Evolutionary conservation across 2,888 invertebrate genomes (phyloP).

Genomic region (Microctonus aethiopoides): DNA sequence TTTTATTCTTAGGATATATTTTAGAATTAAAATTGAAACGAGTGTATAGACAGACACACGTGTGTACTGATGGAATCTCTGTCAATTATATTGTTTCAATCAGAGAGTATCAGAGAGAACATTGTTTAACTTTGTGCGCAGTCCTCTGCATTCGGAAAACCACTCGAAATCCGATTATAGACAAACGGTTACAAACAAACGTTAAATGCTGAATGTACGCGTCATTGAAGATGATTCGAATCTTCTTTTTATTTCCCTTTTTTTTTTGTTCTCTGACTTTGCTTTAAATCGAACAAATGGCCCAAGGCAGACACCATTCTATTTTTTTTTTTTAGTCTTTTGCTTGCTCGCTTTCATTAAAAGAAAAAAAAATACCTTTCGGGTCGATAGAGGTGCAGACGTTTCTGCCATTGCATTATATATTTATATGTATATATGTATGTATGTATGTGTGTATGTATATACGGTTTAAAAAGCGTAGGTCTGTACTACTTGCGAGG

Average conservation of each 20-base stretch:
- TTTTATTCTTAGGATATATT: too few species aligned
- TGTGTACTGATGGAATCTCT: background rate
- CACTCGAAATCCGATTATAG: conserved; percentile 50
- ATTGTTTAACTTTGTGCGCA: conserved; percentile 2
- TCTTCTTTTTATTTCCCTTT: conserved; percentile 19
- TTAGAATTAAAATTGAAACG: too few species aligned
- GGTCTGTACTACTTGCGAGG: conserved; percentile 30
- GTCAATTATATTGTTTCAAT: background rate
- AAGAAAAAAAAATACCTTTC: conserved; percentile 6
- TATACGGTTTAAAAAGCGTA: conserved; percentile 25
- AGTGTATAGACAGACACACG: too few species aligned
- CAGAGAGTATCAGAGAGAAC: background rate
- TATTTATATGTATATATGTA: background rate
- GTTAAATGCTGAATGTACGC: conserved; percentile 38
- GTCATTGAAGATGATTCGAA: conserved; percentile 41
- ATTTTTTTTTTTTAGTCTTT: background rate
- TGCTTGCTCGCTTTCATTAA: background rate
- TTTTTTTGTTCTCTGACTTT: conserved; percentile 38
- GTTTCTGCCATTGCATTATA: background rate
- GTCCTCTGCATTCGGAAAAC: background rate
- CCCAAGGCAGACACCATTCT: conserved; percentile 44
- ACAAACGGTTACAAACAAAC: conserved; percentile 33
- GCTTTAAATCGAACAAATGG: conserved; percentile 54
- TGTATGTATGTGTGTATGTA: conserved; percentile 1
- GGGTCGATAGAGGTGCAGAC: conserved; percentile 1